Percentiles rank a stretch among this genome's conserved stretches.
phyloP scores from a whole-genome alignment of 2,113 vertebrate genomes.

The Irena cyanogastra region DNA sequence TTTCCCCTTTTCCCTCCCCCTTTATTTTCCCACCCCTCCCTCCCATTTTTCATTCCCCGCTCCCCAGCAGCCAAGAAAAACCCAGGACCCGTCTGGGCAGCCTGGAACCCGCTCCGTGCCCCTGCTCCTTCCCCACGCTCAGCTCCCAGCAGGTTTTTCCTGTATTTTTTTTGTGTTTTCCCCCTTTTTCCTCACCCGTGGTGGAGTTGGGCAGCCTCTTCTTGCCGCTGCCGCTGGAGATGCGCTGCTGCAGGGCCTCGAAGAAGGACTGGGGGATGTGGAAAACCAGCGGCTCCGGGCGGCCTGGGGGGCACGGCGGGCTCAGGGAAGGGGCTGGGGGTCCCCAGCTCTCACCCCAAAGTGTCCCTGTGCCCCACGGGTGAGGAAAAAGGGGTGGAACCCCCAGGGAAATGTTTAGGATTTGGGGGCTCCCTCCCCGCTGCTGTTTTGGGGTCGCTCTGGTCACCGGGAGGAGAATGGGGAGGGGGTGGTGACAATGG shows the following conservation, averaged over 20 bases:
- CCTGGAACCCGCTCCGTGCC: fast-evolving
- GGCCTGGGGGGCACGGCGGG: conserved; percentile 62
- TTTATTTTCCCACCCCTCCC: background rate
- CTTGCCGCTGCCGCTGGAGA: conserved; percentile 86
- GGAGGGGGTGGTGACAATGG: background rate
- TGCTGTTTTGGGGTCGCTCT: background rate
- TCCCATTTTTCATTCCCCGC: background rate
- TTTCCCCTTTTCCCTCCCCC: too few relatives aligned
- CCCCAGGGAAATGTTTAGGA: background rate
- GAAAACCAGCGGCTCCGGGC: conserved; percentile 86
- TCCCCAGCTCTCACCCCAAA: background rate
- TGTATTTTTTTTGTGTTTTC: fast-evolving
- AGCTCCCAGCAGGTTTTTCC: background rate
- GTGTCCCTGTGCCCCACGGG: background rate
- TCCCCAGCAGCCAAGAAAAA: too few relatives aligned
- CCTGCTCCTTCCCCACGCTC: too few relatives aligned
- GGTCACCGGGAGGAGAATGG: background rate
- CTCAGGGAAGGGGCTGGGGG: background rate
- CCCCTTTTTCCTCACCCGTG: conserved; percentile 70
- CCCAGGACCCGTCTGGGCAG: fast-evolving
- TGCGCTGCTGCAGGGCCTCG: conserved; percentile 85
- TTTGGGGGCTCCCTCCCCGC: background rate
- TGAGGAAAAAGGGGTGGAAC: background rate
- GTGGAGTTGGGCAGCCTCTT: conserved; percentile 91
- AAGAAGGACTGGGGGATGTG: conserved; percentile 91